Evolutionary conservation across 1,140 invertebrate species (phyloP).

Genomic region (Calosoma granatense): DNA sequence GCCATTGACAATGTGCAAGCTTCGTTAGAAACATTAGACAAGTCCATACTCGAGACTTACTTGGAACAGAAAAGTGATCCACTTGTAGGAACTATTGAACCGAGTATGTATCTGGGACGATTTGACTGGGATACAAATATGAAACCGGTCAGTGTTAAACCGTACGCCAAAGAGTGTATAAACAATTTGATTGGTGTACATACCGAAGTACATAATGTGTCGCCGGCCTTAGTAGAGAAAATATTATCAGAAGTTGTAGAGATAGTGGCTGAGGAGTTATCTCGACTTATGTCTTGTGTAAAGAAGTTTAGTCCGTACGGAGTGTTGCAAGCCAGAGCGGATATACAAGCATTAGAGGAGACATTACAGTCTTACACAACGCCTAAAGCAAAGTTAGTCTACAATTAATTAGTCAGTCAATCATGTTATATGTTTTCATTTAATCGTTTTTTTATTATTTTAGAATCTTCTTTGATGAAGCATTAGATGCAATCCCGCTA

Average conservation of each 20-base stretch:
- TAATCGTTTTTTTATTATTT: conserved; percentile 21
- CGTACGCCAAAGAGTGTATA: conserved; percentile 87
- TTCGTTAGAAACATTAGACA: conserved; percentile 53
- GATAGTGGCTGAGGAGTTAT: conserved; percentile 83
- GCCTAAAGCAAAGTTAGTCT: conserved; percentile 41
- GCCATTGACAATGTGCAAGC: conserved; percentile 45
- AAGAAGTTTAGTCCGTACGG: conserved; percentile 55
- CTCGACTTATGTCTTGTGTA: conserved; percentile 73
- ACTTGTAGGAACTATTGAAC: conserved; percentile 85
- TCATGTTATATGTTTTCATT: conserved; percentile 13
- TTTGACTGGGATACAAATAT: conserved; percentile 77
- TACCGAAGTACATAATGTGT: conserved; percentile 78
- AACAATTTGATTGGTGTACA: conserved; percentile 87
- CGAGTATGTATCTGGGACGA: conserved; percentile 84
- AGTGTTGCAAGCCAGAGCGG: conserved; percentile 54
- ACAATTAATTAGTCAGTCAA: too few species aligned
- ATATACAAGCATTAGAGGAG: conserved; percentile 47
- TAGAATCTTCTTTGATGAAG: conserved; percentile 49
- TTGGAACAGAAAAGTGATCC: conserved; percentile 89
- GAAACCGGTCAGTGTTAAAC: conserved; percentile 64
- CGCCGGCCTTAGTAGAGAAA: conserved; percentile 59
- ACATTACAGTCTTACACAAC: conserved; percentile 42
- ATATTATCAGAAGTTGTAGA: conserved; percentile 81
- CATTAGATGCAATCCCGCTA: conserved; percentile 46
- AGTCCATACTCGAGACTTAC: conserved; percentile 68